Base-by-base conservation (phyloP, 2,888 invertebrate genomes). In the Drosophila cognata region DNA sequence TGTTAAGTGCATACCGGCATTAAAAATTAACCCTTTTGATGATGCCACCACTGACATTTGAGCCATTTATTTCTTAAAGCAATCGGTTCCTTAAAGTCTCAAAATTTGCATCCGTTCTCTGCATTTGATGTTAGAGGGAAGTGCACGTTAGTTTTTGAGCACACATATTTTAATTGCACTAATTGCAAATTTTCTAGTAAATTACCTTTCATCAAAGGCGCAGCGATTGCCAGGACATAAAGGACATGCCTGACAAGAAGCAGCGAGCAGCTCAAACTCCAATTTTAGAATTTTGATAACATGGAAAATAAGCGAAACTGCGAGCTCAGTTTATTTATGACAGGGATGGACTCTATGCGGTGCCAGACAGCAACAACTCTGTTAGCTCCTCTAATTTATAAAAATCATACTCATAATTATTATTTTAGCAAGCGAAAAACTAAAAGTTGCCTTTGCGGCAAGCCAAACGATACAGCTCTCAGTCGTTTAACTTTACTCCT, bases 141-240 rank as follows among this genome's bases (percentile, higher is more conserved):
- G 43, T 64, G 46, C 46, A 50, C 53, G 29, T 43, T 60, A 41
- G 67, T 74, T 72, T 72, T 69, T 79, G 58, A 79, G 79, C 80
- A 71, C 79, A 79, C 77, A 79, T 68, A 84, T 81, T 75, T 74
- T 77, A 91, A 85, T 84, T 88, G 77, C 69, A 84, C 89, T 91
- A 91, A 91, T 91, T 91, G 87, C 82, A 86, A 84, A 91, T 89
- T 91, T 91, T 91, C 91, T 88, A 81, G 68, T 90, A 83, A 84
- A 91, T 91, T 91, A 91, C 86, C 90, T 91, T 83, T 79, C 73
- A 64, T 63, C 67, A 52, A 79, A 72, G 79, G 68, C 74, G 66
- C 67, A 66, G 50, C 52, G 65, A 21, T 60, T 51, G 73, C 57
- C 50, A 63, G 67, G 50, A 63, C 53, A 58, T 53, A 29, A 41